Evolutionary conservation across 2,888 invertebrate species (phyloP).

Genomic region (Acanthosepion lycidas): DNA sequence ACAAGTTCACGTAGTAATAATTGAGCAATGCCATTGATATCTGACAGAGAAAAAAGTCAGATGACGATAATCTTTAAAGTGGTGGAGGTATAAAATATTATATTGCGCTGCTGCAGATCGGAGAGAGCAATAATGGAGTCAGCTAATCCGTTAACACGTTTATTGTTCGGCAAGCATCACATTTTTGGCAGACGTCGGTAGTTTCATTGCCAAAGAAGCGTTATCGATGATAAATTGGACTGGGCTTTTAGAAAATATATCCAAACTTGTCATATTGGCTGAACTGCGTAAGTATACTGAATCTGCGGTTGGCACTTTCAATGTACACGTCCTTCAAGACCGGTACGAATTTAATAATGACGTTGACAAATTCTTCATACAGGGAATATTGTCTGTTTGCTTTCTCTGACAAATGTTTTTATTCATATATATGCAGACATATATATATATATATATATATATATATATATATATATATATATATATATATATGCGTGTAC

Average conservation of each 20-base stretch:
- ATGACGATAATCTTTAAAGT: too few relatives aligned
- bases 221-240: background rate
- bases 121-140: background rate
- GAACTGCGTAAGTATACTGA: background rate
- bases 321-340: background rate
- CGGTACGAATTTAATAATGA: background rate
- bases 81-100: background rate
- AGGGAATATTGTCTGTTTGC: background rate
- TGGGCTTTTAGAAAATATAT: background rate
- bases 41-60: background rate
- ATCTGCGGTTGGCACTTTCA: background rate
- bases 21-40: too few relatives aligned
- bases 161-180: background rate
- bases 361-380: background rate
- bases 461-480: too few relatives aligned
- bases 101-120: background rate
- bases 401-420: background rate
- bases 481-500: too few relatives aligned
- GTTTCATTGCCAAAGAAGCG: background rate
- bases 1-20: too few relatives aligned
- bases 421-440: background rate
- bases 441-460: too few relatives aligned
- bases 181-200: background rate
- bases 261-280: background rate
- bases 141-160: background rate